Evolutionary conservation across 2,797 vertebrate genomes (phyloP).

Genomic region (Protosalanx chinensis): DNA sequence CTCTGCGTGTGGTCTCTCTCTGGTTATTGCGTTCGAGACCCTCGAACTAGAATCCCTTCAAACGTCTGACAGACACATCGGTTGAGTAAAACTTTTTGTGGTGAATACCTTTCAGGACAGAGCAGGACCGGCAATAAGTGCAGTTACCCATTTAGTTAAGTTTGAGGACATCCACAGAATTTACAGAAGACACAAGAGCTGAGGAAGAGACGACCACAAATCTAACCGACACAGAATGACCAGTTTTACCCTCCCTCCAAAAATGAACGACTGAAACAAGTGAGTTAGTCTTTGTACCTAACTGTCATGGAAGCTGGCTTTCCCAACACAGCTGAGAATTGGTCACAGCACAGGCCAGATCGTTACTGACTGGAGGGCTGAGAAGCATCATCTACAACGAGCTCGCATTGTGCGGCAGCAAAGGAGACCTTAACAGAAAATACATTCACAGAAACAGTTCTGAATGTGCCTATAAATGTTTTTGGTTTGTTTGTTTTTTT

Average conservation of each 20-base stretch:
- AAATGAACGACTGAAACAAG: not conserved
- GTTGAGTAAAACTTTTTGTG: constrained; percentile 43
- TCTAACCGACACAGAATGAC: constrained; percentile 29
- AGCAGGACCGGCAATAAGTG: constrained; percentile 9
- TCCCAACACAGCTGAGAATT: constrained; percentile 12
- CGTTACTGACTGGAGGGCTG: constrained; percentile 29
- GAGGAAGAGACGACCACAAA: constrained; percentile 42
- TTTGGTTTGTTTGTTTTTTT: not conserved
- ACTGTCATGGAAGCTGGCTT: not conserved
- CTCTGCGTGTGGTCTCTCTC: constrained; percentile 21
- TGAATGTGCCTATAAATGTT: not conserved
- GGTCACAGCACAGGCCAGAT: constrained; percentile 41
- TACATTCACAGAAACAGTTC: not conserved
- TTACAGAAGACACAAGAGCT: constrained; percentile 38
- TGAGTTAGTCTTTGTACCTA: no score
- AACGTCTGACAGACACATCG: constrained; percentile 30
- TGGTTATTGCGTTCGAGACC: not conserved
- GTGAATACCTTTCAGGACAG: constrained; percentile 43
- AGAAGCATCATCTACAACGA: constrained; percentile 4
- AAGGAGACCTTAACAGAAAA: constrained; percentile 25
- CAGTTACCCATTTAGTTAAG: constrained; percentile 26
- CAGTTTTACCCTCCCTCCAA: constrained; percentile 23
- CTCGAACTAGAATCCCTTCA: constrained; percentile 31
- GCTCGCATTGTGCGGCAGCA: constrained; percentile 56
- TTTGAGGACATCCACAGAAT: constrained; percentile 42